Evolutionary conservation across 2,113 vertebrate species (phyloP).

Genomic region (Macrotis lagotis): DNA sequence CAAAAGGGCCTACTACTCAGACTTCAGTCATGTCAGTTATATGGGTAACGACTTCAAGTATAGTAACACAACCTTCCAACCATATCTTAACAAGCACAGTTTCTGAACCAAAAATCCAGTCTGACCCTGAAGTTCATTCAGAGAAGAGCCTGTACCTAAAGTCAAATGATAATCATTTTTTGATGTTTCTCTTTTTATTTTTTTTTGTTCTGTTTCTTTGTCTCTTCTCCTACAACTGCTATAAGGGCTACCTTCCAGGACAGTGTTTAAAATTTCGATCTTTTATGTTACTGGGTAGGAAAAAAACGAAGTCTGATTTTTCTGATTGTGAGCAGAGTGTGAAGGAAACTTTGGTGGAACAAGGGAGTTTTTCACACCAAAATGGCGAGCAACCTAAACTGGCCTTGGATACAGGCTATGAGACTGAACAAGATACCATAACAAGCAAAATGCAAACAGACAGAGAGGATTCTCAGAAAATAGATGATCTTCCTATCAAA

Average conservation of each 20-base stretch:
- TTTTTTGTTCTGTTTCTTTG: constrained; percentile 92
- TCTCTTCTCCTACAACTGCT: constrained; percentile 94
- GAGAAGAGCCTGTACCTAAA: constrained; percentile 90
- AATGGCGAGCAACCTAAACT: constrained; percentile 88
- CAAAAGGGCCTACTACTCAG: constrained; percentile 76
- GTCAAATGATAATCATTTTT: constrained; percentile 89
- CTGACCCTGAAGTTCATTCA: constrained; percentile 80
- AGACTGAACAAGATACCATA: constrained; percentile 92
- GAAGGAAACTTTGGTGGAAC: constrained; percentile 89
- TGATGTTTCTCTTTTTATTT: constrained; percentile 93
- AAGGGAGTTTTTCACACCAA: constrained; percentile 85
- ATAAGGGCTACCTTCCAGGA: constrained; percentile 94
- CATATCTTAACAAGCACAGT: constrained; percentile 80
- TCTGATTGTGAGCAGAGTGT: constrained; percentile 91
- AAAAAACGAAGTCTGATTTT: constrained; percentile 88
- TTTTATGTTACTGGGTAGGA: constrained; percentile 88
- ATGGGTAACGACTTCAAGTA: constrained; percentile 77
- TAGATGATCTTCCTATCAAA: constrained; percentile 74
- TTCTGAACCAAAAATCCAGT: constrained; percentile 79
- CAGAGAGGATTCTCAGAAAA: constrained; percentile 77
- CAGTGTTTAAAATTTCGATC: constrained; percentile 92
- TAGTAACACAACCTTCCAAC: constrained; percentile 82
- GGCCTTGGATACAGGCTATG: constrained; percentile 92
- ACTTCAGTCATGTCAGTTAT: constrained; percentile 69
- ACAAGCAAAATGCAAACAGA: constrained; percentile 87